Percentiles rank a stretch among this genome's conserved stretches.
These are phyloP conservation scores for Aepyceros melampus DNA, from an alignment of 2,113 vertebrate genomes.

Conservation along the genomic window DNA sequence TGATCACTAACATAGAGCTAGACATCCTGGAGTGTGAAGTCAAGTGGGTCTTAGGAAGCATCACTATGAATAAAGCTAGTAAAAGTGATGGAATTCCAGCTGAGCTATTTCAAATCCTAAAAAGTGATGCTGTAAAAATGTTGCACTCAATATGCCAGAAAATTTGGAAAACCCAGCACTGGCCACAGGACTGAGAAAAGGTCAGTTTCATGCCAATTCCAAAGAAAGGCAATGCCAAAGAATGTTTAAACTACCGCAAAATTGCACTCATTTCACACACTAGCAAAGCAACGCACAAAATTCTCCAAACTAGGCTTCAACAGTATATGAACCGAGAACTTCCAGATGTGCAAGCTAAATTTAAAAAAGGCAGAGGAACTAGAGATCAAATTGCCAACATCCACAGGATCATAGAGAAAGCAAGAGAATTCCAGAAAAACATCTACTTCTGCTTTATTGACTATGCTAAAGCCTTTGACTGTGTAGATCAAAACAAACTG, in stretches of 20 bases:
- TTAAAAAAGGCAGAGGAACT: neutral
- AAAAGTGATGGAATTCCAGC: neutral
- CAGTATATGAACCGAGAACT: neutral
- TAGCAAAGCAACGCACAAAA: neutral
- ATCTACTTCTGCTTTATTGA: neutral
- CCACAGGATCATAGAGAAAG: neutral
- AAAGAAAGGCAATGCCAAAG: neutral
- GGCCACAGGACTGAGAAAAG: neutral
- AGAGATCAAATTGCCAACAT: neutral
- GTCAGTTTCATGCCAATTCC: neutral
- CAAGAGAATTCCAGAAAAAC: neutral
- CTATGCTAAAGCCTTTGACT: neutral
- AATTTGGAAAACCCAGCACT: neutral
- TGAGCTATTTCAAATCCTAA: neutral
- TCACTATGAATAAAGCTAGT: neutral
- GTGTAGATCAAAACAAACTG: neutral
- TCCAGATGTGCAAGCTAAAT: neutral
- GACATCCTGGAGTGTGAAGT: neutral
- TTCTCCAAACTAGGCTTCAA: neutral
- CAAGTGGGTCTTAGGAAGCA: neutral
- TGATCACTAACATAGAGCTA: neutral
- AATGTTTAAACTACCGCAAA: neutral
- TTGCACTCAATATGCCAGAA: neutral
- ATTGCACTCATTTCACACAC: neutral
- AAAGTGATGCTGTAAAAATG: neutral